These are phyloP conservation scores for Vanacampus margaritifer DNA, from an alignment of 2,113 vertebrate genomes.

Conservation along the genomic window DNA sequence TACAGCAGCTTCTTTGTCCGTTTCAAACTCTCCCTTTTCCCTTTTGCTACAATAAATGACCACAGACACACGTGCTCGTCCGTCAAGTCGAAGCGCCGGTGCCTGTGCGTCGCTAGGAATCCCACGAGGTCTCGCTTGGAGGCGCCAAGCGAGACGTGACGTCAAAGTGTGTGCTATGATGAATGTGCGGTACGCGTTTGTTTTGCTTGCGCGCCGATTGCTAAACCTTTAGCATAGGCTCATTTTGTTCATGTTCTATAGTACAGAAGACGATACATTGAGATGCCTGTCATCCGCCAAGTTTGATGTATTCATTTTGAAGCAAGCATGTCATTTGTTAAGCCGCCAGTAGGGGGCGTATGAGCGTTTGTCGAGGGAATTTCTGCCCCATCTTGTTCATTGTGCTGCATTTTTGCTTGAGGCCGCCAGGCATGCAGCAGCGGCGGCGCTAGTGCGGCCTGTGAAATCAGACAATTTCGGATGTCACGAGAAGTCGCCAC, in stretches of 20 bases:
- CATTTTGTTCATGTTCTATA: too few species aligned
- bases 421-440: slow-evolving; percentile 35
- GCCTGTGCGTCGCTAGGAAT: too few species aligned
- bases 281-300: too few species aligned
- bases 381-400: slow-evolving; percentile 57
- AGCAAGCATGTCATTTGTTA: too few species aligned
- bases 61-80: too few species aligned
- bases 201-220: too few species aligned
- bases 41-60: background rate
- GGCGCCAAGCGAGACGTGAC: background rate
- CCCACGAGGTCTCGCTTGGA: background rate
- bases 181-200: too few species aligned
- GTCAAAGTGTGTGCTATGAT: background rate
- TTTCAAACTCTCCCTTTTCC: background rate
- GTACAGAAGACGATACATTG: too few species aligned
- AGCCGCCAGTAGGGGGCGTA: background rate
- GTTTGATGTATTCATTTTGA: too few species aligned
- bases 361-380: background rate
- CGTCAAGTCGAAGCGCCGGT: too few species aligned
- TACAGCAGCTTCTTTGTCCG: background rate
- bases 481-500: too few species aligned
- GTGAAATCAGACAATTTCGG: slow-evolving; percentile 62
- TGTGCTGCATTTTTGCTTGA: slow-evolving; percentile 20
- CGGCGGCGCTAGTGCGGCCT: slow-evolving; percentile 39
- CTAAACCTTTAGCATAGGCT: too few species aligned